These are phyloP conservation scores for Hippocampus barbouri DNA, from an alignment of 2,113 vertebrate genomes.

Conservation along the genomic window DNA sequence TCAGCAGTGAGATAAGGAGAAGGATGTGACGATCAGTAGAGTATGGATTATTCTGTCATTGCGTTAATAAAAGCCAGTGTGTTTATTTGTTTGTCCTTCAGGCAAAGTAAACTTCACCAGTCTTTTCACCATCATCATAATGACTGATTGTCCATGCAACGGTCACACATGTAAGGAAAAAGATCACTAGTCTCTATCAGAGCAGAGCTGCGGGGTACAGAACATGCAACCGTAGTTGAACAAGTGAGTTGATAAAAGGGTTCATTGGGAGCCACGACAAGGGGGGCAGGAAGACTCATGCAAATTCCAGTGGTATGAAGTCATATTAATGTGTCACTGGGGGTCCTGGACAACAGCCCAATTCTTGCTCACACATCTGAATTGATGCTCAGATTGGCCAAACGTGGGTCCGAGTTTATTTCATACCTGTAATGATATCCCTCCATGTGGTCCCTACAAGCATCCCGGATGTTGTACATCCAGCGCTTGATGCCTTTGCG, in stretches of 20 bases:
- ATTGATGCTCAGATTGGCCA: slow-evolving; percentile 93
- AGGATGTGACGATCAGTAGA: slow-evolving; percentile 32
- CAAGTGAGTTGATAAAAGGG: slow-evolving; percentile 19
- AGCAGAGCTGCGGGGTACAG: slow-evolving; percentile 48
- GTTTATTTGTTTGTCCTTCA: slow-evolving; percentile 25
- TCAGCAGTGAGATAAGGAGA: slow-evolving; percentile 38
- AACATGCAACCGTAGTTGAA: slow-evolving; percentile 51
- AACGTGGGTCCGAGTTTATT: slow-evolving; percentile 89
- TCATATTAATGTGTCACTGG: slow-evolving; percentile 36
- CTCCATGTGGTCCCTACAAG: slow-evolving; percentile 98
- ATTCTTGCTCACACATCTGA: slow-evolving; percentile 81
- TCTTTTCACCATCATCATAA: slow-evolving; percentile 16
- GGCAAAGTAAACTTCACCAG: slow-evolving; percentile 41
- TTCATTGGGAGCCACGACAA: slow-evolving; percentile 17
- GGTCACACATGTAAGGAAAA: slow-evolving; percentile 45
- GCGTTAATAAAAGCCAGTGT: slow-evolving; percentile 29
- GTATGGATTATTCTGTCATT: slow-evolving; percentile 14
- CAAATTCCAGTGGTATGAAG: slow-evolving; percentile 64
- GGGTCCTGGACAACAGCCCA: slow-evolving; percentile 16
- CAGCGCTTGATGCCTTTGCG: slow-evolving; percentile 97
- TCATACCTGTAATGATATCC: slow-evolving; percentile 98
- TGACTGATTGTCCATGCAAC: slow-evolving; percentile 68
- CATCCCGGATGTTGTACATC: slow-evolving; percentile 96
- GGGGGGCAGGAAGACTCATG: slow-evolving; percentile 75
- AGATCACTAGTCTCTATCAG: slow-evolving; percentile 48